These are phyloP conservation scores for Colletes gigas DNA, from an alignment of 1,140 invertebrate genomes.

Conservation along the genomic window DNA sequence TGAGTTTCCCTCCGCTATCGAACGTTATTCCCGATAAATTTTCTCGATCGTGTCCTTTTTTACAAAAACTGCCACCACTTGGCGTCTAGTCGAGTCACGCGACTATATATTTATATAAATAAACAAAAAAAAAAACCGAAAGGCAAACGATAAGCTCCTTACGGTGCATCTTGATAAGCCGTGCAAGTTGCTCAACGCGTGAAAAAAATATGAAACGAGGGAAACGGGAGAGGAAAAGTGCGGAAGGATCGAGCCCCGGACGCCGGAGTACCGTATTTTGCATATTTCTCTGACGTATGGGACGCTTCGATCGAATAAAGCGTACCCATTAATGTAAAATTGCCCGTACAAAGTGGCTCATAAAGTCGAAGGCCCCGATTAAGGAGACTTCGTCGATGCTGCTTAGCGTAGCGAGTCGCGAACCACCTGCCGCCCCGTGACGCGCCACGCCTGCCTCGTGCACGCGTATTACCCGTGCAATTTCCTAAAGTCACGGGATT, in stretches of 20 bases:
- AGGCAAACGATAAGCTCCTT: background rate
- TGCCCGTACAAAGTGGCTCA: slow-evolving; percentile 70
- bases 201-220: background rate
- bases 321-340: slow-evolving; percentile 69
- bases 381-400: slow-evolving; percentile 60
- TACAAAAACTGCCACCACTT: no score
- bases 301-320: slow-evolving; percentile 58
- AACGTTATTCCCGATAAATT: no score
- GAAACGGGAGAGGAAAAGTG: background rate
- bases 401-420: slow-evolving; percentile 61
- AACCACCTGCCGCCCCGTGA: slow-evolving; percentile 60
- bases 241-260: background rate
- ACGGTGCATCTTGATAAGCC: slow-evolving; percentile 14
- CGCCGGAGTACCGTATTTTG: background rate
- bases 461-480: slow-evolving; percentile 33
- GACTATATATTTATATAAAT: background rate
- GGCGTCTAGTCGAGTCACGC: background rate
- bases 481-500: slow-evolving; percentile 49
- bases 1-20: no score
- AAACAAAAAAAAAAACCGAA: no score
- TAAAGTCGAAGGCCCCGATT: slow-evolving; percentile 65
- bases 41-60: no score
- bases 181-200: background rate
- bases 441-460: slow-evolving; percentile 43
- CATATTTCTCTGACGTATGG: slow-evolving; percentile 21